Evolutionary conservation across 2,797 vertebrate species (phyloP).

Genomic region (Paramormyrops hopkinsi): DNA sequence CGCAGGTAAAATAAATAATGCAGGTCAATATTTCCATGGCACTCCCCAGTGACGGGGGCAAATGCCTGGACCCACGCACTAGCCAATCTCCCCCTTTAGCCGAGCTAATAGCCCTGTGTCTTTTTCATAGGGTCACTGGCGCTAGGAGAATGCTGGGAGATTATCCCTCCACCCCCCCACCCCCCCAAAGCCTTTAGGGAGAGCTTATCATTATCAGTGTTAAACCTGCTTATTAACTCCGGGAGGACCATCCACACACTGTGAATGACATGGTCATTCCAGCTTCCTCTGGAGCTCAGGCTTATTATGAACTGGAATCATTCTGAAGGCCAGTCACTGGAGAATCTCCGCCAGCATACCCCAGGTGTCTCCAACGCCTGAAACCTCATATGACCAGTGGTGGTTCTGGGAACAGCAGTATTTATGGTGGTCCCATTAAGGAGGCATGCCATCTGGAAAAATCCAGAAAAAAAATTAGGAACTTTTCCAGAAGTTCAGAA

Average conservation of each 20-base stretch:
- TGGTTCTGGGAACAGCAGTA: neutral
- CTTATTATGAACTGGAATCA: neutral
- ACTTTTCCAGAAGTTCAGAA: neutral
- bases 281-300: constrained; percentile 12
- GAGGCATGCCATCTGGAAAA: neutral
- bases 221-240: constrained; percentile 70
- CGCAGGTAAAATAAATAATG: constrained; percentile 66
- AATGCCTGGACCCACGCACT: constrained; percentile 52
- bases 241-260: constrained; percentile 56
- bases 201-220: constrained; percentile 68
- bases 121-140: constrained; percentile 37
- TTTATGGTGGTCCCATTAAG: neutral
- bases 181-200: constrained; percentile 53
- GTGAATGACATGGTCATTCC: constrained; percentile 52
- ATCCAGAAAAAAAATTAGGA: neutral
- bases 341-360: neutral
- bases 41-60: constrained; percentile 46
- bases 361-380: constrained; percentile 7
- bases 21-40: constrained; percentile 62
- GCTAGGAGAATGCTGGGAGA: constrained; percentile 12
- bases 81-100: constrained; percentile 52
- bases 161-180: constrained; percentile 51
- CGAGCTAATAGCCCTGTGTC: constrained; percentile 45
- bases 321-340: neutral
- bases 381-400: neutral